Percentiles rank a stretch among this genome's conserved stretches.
These are phyloP conservation scores for Belonocnema kinseyi DNA, from an alignment of 1,140 invertebrate genomes.

Conservation along the genomic window DNA sequence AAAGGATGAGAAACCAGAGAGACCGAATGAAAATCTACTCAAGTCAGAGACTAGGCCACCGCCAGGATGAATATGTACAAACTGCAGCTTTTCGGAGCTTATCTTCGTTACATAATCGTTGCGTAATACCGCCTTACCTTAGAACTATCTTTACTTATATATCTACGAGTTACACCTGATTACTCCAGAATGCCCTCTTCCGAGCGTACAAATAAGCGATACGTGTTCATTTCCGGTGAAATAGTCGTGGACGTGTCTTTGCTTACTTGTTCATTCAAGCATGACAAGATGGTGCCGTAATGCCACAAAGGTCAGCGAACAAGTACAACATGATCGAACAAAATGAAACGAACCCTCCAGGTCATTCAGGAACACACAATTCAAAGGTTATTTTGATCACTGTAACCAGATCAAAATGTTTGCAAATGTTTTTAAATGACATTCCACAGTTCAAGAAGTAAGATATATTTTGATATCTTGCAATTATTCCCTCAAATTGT, in stretches of 20 bases:
- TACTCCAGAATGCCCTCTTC: constrained; percentile 30
- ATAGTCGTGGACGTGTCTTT: not conserved
- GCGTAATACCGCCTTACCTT: constrained; percentile 44
- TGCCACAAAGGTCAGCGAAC: not conserved
- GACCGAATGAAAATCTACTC: not conserved
- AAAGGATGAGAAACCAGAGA: constrained; percentile 16
- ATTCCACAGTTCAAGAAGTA: too few species aligned
- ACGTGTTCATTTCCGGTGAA: not conserved
- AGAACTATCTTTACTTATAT: not conserved
- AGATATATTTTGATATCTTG: too few species aligned
- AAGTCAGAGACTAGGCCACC: constrained; percentile 17
- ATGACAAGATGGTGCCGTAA: not conserved
- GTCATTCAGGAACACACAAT: too few species aligned
- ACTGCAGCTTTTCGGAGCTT: constrained; percentile 49
- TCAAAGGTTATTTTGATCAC: too few species aligned
- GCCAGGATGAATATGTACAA: constrained; percentile 45
- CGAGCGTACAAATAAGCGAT: not conserved
- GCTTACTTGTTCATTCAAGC: not conserved
- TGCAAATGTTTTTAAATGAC: too few species aligned
- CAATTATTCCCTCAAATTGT: too few species aligned
- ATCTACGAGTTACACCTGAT: constrained; percentile 31
- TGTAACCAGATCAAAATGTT: too few species aligned
- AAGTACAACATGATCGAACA: not conserved
- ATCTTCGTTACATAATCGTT: constrained; percentile 51
- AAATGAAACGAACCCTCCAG: too few species aligned